Evolutionary conservation across 1,140 invertebrate species (phyloP), one percentile per base, ranked within the genome.

Genomic region (Drosophila pandora): DNA sequence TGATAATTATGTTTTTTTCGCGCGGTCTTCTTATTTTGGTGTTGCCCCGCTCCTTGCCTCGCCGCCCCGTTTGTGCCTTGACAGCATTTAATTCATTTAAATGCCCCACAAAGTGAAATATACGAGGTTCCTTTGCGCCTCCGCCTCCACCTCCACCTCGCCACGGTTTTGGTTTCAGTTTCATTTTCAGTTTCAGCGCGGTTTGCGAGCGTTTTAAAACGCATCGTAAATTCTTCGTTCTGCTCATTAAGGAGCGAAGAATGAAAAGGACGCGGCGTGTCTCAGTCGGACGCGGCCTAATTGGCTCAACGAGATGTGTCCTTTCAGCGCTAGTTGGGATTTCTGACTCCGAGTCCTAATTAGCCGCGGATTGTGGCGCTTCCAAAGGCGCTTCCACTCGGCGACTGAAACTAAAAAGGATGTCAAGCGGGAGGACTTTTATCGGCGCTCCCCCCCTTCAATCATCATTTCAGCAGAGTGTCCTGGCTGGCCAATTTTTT

Each of bases 31-130:
- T 47, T 30, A 23, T 28, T n/a, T 34, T 21, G 6, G 25, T 34
- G 21, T 60, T 64, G 17, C 17, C 23, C 12, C 8, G 34, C 17
- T 12, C 47, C 21, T 4, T 34, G 48, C 13, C 12, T 30, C 22
- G 30, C 8, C 69, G 25, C 12, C 34, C 8, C 32, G 37, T 25
- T 67, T 56, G 32, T 49, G 22, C 41, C 50, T 43, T 75, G 56
- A 56, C 60, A 52, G 49, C 71, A 59, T 62, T 81, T 83, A 78
- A 82, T 83, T 83, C 74, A 74, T 70, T 78, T 82, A 69, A 83
- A 70, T 53, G 54, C 43, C 45, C 45, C 57, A 54, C 74, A 83
- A 83, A 83, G 69, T 59, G 48, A 70, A 65, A 74, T 57, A 60
- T 52, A 60, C 48, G 32, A 65, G 39, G 34, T 45, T 71, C n/a